Evolutionary conservation across 1,140 invertebrate genomes (phyloP).

Genomic region (Proctacanthus coquilletti): DNA sequence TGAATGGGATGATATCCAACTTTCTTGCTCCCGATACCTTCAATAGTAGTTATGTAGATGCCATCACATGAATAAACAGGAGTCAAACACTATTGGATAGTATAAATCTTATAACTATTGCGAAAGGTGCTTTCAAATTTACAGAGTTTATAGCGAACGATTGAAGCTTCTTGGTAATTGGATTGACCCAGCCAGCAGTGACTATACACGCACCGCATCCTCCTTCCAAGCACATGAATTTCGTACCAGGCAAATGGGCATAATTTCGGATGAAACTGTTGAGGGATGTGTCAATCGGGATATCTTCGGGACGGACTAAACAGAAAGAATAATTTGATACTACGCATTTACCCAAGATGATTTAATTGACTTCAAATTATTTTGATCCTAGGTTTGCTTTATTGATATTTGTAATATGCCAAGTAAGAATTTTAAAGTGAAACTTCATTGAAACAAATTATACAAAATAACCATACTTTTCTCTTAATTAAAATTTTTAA

Average conservation of each 20-base stretch:
- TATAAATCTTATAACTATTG: too few relatives aligned
- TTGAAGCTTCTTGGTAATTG: conserved; percentile 26
- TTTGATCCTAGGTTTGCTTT: too few relatives aligned
- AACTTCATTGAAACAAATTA: too few relatives aligned
- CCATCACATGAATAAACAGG: conserved; percentile 47
- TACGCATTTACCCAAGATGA: too few relatives aligned
- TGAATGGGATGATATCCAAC: conserved; percentile 51
- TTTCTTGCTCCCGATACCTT: conserved; percentile 49
- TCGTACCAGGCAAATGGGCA: conserved; percentile 40
- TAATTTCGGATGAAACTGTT: conserved; percentile 36
- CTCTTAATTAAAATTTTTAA: too few relatives aligned
- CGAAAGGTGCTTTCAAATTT: too few relatives aligned
- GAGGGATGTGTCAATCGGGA: conserved; percentile 26
- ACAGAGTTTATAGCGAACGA: conserved; percentile 53
- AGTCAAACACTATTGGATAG: conserved; percentile 41
- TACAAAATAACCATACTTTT: too few relatives aligned
- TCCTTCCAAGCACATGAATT: conserved; percentile 46
- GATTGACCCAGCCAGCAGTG: conserved; percentile 32
- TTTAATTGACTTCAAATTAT: background rate
- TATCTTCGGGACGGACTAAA: too few relatives aligned
- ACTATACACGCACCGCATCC: conserved; percentile 53
- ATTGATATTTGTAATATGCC: too few relatives aligned
- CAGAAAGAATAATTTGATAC: background rate
- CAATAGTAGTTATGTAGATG: conserved; percentile 58
- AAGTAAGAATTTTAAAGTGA: too few relatives aligned